phyloP scores from a whole-genome alignment of 2,888 invertebrate genomes.

The Ischnura elegans region DNA sequence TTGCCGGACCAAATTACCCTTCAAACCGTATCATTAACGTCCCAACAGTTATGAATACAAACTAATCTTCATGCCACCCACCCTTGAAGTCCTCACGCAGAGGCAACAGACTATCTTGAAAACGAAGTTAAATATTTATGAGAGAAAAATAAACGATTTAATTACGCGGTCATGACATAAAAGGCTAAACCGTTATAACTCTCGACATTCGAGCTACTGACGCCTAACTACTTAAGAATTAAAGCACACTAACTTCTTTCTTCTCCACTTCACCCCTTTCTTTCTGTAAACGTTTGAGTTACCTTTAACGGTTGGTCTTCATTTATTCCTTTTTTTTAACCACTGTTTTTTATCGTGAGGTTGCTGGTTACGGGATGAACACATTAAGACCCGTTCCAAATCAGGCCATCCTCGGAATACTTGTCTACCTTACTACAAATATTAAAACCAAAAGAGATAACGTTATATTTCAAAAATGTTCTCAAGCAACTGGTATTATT shows the following conservation, averaged over 20 bases:
- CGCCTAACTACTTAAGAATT: background rate
- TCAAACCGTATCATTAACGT: background rate
- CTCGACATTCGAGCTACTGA: background rate
- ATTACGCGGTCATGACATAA: background rate
- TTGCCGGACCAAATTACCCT: background rate
- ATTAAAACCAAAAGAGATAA: too few relatives aligned
- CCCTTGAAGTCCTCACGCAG: background rate
- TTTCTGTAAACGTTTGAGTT: background rate
- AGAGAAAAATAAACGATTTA: background rate
- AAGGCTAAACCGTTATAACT: background rate
- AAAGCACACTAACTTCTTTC: background rate
- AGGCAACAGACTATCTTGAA: background rate
- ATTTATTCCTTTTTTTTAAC: background rate
- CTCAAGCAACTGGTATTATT: too few relatives aligned
- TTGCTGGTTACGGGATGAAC: background rate
- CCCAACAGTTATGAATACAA: background rate
- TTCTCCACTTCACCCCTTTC: background rate
- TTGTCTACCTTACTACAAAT: too few relatives aligned
- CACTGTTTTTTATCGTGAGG: background rate
- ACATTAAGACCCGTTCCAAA: background rate
- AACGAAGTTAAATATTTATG: background rate
- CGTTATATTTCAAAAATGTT: too few relatives aligned
- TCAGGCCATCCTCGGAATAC: too few relatives aligned
- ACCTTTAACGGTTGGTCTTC: background rate
- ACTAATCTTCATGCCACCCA: background rate